These are phyloP conservation scores for Micropoecilia bifurca DNA, from an alignment of 2,797 vertebrate species.

Conservation along the genomic window DNA sequence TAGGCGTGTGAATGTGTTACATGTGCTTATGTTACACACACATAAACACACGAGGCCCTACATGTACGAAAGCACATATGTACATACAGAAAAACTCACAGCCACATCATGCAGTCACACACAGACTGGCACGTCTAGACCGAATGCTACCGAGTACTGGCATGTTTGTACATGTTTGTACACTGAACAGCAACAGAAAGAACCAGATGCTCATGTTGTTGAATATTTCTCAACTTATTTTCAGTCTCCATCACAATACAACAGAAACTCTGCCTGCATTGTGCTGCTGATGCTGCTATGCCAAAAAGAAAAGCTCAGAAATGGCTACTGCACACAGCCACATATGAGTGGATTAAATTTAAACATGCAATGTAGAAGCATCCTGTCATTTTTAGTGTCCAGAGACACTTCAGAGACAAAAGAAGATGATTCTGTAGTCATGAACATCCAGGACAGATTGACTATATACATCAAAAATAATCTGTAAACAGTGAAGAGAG, in stretches of 20 bases:
- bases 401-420: slow-evolving; percentile 13
- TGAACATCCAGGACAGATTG: slow-evolving; percentile 34
- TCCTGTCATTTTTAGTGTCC: slow-evolving; percentile 6
- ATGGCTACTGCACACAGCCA: slow-evolving; percentile 11
- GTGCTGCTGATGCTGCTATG: slow-evolving; percentile 23
- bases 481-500: slow-evolving; percentile 36
- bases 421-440: slow-evolving; percentile 18
- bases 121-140: slow-evolving; percentile 40
- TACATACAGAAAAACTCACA: slow-evolving; percentile 73
- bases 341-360: slow-evolving; percentile 1
- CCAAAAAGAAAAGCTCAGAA: neutral
- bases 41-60: slow-evolving; percentile 50
- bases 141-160: slow-evolving; percentile 50
- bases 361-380: slow-evolving; percentile 32
- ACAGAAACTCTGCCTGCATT: slow-evolving; percentile 51
- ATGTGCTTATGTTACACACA: slow-evolving; percentile 72
- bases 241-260: slow-evolving; percentile 24
- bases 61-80: slow-evolving; percentile 59
- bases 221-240: slow-evolving; percentile 19
- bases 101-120: slow-evolving; percentile 73
- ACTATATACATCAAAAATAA: slow-evolving; percentile 48
- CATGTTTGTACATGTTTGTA: slow-evolving; percentile 36
- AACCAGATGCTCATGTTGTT: slow-evolving; percentile 32
- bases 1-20: slow-evolving; percentile 60
- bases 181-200: slow-evolving; percentile 21